Percentiles rank a stretch among this genome's conserved stretches.
Conservation (phyloP, 1,140 invertebrate species). For the Lepidurus arcticus region DNA sequence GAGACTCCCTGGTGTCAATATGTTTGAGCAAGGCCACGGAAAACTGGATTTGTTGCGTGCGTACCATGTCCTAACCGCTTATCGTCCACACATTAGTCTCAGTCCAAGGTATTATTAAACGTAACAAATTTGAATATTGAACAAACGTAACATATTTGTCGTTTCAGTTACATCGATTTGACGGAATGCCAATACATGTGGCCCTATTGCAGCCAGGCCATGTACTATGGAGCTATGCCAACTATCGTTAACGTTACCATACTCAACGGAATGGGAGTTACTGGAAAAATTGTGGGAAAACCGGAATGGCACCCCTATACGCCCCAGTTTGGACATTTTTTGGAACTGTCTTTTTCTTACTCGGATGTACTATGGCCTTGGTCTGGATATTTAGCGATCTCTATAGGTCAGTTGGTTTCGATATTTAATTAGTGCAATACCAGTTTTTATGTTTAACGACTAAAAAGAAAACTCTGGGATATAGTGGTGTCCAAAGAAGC, state of each 20-base stretch:
- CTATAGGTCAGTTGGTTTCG: conserved; percentile 28
- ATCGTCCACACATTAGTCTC: conserved; percentile 71
- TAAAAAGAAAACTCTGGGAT: not conserved
- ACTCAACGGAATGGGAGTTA: conserved; percentile 80
- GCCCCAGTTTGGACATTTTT: conserved; percentile 61
- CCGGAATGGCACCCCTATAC: conserved; percentile 84
- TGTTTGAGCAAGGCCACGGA: conserved; percentile 96
- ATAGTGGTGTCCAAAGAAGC: conserved; percentile 60
- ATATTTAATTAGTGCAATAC: not conserved
- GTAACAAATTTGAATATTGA: not conserved
- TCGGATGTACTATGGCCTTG: conserved; percentile 90
- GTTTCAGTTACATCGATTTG: conserved; percentile 73
- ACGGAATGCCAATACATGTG: conserved; percentile 95
- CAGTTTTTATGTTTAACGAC: not conserved
- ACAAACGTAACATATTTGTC: not conserved
- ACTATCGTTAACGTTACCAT: conserved; percentile 88
- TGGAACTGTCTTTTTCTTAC: conserved; percentile 59
- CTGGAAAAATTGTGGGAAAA: conserved; percentile 62
- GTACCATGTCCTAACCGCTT: conserved; percentile 70
- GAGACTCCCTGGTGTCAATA: conserved; percentile 75
- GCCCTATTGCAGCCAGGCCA: conserved; percentile 93
- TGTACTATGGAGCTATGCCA: conserved; percentile 81
- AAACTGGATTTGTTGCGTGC: conserved; percentile 83
- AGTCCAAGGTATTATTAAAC: conserved; percentile 52
- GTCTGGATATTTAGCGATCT: conserved; percentile 87